Evolutionary conservation across 2,888 invertebrate genomes (phyloP).

Genomic region (Drosophila meridiana): DNA sequence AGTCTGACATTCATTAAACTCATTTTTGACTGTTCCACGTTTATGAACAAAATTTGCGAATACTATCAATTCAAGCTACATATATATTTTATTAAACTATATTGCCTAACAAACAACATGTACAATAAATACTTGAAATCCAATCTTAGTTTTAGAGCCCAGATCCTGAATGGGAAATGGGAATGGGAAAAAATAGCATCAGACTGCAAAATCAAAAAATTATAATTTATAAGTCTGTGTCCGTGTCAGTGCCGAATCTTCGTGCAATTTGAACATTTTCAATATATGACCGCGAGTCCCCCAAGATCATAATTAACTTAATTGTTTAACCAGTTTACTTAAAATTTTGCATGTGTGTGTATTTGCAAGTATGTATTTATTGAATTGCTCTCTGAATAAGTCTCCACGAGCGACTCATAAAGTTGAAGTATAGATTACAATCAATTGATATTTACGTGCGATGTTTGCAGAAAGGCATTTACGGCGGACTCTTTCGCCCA

Average conservation of each 20-base stretch:
- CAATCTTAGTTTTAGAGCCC: no score
- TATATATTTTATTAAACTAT: no score
- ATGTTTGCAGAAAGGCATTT: slow-evolving; percentile 80
- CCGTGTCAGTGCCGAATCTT: background rate
- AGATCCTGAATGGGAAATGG: no score
- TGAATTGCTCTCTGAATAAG: background rate
- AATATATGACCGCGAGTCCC: slow-evolving; percentile 23
- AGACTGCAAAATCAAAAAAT: slow-evolving; percentile 63
- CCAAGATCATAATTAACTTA: slow-evolving; percentile 66
- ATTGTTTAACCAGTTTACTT: slow-evolving; percentile 25
- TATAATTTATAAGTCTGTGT: slow-evolving; percentile 54
- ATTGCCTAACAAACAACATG: no score
- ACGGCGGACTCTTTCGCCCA: slow-evolving; percentile 83
- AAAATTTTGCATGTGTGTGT: background rate
- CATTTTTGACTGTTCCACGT: no score
- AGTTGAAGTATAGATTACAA: background rate
- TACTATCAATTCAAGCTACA: no score
- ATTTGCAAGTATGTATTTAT: background rate
- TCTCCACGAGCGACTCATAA: slow-evolving; percentile 1
- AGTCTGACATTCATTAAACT: no score
- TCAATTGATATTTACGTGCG: slow-evolving; percentile 60
- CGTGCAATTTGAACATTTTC: background rate
- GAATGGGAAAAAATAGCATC: no score
- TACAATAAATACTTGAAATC: no score
- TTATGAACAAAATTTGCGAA: no score